phyloP scores from a whole-genome alignment of 2,888 invertebrate species.

The Hypselothyrea guttata region DNA sequence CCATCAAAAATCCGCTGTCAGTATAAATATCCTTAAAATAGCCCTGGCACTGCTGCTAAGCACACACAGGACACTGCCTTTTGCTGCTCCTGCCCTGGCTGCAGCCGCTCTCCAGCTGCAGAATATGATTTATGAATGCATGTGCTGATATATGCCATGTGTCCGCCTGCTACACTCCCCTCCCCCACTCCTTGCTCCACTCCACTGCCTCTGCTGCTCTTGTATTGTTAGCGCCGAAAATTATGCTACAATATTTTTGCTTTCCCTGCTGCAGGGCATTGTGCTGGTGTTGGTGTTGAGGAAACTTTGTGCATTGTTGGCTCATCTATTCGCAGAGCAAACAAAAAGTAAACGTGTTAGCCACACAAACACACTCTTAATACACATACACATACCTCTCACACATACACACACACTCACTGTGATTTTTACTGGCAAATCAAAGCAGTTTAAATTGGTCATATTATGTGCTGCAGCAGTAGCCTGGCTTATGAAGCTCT shows the following conservation, averaged over 20 bases:
- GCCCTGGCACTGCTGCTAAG: conserved; percentile 58
- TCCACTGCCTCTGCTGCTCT: conserved; percentile 10
- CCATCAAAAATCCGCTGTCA: conserved; percentile 81
- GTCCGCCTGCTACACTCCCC: conserved; percentile 33
- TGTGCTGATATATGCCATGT: conserved; percentile 76
- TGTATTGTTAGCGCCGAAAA: conserved; percentile 70
- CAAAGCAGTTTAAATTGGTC: conserved; percentile 69
- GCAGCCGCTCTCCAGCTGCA: conserved; percentile 66
- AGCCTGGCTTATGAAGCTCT: conserved; percentile 20
- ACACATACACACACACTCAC: conserved; percentile 21
- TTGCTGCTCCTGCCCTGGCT: conserved; percentile 40
- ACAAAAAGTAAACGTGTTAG: conserved; percentile 64
- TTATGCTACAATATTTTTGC: conserved; percentile 73
- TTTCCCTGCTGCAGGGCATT: conserved; percentile 18
- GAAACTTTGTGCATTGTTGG: conserved; percentile 51
- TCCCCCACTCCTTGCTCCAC: neutral
- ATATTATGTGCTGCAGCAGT: conserved; percentile 47
- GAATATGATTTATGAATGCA: conserved; percentile 75
- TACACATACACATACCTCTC: conserved; percentile 8
- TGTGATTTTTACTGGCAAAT: conserved; percentile 49
- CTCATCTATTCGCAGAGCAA: conserved; percentile 69
- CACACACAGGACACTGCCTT: conserved; percentile 41
- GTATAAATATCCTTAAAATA: conserved; percentile 81
- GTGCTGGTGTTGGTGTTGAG: conserved; percentile 22
- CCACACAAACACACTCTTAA: conserved; percentile 28